Evolutionary conservation across 2,113 vertebrate genomes (phyloP).

Genomic region (Corydoras sp.): DNA sequence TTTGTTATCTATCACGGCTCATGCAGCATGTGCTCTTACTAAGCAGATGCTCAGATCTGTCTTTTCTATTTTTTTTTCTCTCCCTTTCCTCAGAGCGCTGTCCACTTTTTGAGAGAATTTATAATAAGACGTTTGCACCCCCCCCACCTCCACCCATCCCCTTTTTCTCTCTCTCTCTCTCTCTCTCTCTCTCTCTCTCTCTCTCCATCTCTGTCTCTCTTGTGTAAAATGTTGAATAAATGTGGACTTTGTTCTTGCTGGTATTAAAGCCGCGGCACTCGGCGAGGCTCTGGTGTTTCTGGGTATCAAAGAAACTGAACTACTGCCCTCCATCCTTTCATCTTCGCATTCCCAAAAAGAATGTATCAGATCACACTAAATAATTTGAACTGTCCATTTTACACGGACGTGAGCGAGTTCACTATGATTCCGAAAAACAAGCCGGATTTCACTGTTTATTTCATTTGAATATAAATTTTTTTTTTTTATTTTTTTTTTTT

Average conservation of each 20-base stretch:
- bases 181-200: too few relatives aligned
- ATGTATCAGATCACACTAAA: slow-evolving; percentile 20
- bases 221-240: slow-evolving; percentile 43
- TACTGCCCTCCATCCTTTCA: slow-evolving; percentile 48
- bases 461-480: too few relatives aligned
- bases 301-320: slow-evolving; percentile 4
- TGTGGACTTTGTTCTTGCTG: slow-evolving; percentile 42
- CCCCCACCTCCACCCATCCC: background rate
- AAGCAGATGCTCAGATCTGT: slow-evolving; percentile 22
- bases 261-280: slow-evolving; percentile 42
- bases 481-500: too few relatives aligned
- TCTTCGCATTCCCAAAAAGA: slow-evolving; percentile 44
- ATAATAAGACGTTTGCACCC: slow-evolving; percentile 6
- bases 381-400: slow-evolving; percentile 17
- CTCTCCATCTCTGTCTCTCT: background rate
- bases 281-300: slow-evolving; percentile 24
- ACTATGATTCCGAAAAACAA: too few relatives aligned
- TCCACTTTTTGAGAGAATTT: slow-evolving; percentile 13
- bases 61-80: slow-evolving; percentile 6
- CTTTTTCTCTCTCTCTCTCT: background rate
- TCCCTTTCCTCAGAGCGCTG: slow-evolving; percentile 10
- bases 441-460: too few relatives aligned
- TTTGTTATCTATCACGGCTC: background rate
- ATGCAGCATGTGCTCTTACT: background rate
- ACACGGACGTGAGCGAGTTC: background rate